Evolutionary conservation across 2,888 invertebrate genomes (phyloP), one percentile per base, ranked within the genome.

Genomic region (Eurytoma adleriae): DNA sequence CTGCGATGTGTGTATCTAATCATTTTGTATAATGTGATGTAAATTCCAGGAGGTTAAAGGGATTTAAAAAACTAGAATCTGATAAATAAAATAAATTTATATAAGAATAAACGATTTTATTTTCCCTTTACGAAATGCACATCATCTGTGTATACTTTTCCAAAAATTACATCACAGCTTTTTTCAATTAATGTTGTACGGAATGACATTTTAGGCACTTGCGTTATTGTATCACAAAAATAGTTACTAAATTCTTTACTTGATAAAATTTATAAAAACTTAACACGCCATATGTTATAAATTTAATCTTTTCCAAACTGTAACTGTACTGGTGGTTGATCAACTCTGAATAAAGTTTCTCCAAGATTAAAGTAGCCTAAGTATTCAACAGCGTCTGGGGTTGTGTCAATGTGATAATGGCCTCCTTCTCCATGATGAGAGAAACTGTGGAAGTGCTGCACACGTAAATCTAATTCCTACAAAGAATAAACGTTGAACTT

Each of bases 381-480:
- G 92, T 99, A 98, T 89, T 96, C 95, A 13, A 94, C 97, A n/a
- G 90, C 92, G 12, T 94, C 95, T 0, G 99, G 98, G 50, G 97
- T 97, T 12, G 95, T 96, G 92, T 99, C 99, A 90, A 95, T 95
- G 92, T 99, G 99, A 92, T 99, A 99, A 92, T 99, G 99, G 0
- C 99, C 99, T 84, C 96, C 97, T 92, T 95, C 95, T 79, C 95
- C 95, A 89, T 95, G 95, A 87, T 93, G 91, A 84, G 96, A 95
- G 91, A 96, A 97, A 89, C 97, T 97, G 91, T 99, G 99, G 91
- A 99, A 99, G 92, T 99, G 99, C 91, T 99, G 98, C 83, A 97
- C 94, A 85, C 99, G 94, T 83, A 99, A 93, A 92, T 98, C 97
- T 89, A 97, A 91, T 30, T 94, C 97, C 97, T 97, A 87, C 62